Conservation (phyloP, 2,113 vertebrate species). For the Rhodinocichla rosea region DNA sequence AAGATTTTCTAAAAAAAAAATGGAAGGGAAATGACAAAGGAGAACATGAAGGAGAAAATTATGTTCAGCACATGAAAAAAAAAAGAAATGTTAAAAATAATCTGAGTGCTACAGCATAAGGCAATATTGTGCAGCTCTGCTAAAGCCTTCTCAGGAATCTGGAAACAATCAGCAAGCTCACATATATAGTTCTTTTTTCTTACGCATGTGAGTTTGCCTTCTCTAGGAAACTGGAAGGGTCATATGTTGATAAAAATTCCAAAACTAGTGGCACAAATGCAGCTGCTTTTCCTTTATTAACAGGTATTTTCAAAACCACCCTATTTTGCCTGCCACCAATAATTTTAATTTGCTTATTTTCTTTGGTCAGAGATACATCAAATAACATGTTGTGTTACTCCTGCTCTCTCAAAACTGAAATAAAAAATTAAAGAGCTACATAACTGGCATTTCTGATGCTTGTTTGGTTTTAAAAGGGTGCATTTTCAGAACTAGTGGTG, state of each 20-base stretch:
- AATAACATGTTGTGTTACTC: accelerated
- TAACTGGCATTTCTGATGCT: neutral
- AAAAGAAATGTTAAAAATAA: neutral
- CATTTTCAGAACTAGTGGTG: neutral
- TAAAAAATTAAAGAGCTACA: neutral
- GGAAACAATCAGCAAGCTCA: neutral
- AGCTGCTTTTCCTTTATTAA: neutral
- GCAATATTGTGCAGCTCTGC: neutral
- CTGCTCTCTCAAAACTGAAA: neutral
- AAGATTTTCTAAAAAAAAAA: neutral
- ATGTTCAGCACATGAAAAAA: neutral
- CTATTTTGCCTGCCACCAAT: neutral
- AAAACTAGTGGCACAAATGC: neutral
- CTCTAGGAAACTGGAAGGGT: neutral
- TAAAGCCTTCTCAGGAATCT: neutral
- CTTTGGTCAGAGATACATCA: neutral
- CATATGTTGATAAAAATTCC: neutral
- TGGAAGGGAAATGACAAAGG: neutral
- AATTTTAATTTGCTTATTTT: neutral
- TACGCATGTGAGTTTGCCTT: neutral
- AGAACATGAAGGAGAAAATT: neutral
- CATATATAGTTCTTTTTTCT: neutral
- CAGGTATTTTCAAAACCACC: neutral
- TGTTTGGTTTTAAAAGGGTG: neutral
- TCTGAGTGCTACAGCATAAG: neutral